Conservation (phyloP, 2,113 vertebrate species). For the Mellivora capensis region DNA sequence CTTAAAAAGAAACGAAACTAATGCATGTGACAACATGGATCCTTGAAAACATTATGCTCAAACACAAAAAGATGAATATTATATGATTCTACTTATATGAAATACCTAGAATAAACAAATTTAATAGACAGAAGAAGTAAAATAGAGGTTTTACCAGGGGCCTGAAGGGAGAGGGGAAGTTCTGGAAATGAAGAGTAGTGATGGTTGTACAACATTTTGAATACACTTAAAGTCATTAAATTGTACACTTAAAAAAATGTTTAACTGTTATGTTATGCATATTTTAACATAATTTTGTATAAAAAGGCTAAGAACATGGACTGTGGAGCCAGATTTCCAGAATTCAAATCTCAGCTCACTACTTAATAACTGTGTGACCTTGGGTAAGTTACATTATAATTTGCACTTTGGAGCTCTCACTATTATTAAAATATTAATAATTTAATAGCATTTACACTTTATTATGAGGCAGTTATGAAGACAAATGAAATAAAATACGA, state of each 20-base stretch:
- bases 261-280: background rate
- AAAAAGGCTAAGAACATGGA: background rate
- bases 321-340: background rate
- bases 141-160: background rate
- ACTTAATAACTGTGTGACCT: background rate
- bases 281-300: background rate
- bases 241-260: background rate
- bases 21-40: background rate
- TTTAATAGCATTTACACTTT: background rate
- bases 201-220: background rate
- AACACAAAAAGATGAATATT: background rate
- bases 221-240: background rate
- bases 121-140: background rate
- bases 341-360: background rate
- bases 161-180: background rate
- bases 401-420: background rate
- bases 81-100: background rate
- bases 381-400: background rate
- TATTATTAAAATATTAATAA: background rate
- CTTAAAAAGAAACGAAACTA: background rate
- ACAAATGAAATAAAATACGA: conserved; percentile 1
- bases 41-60: background rate
- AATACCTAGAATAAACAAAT: background rate
- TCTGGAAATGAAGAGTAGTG: background rate
- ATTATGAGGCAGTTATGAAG: background rate